A percentile compares a stretch with the other conserved stretches of the same genome.
Evolutionary conservation across 2,113 vertebrate species (phyloP).

Genomic region (Vulpes ferrilata): DNA sequence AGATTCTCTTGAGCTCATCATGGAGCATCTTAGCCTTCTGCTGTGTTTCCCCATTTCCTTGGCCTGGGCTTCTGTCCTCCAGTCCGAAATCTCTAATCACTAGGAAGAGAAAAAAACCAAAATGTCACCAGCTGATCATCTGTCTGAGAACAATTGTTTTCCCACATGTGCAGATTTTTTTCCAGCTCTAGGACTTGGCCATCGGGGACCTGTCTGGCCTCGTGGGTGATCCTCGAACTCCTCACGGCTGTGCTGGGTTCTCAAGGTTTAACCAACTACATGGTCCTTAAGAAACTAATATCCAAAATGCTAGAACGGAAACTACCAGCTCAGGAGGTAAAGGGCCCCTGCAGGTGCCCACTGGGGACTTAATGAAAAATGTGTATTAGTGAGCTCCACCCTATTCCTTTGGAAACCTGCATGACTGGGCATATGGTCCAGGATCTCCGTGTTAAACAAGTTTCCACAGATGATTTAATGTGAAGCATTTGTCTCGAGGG

Average conservation of each 20-base stretch:
- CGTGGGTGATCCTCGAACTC: background rate
- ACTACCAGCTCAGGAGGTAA: background rate
- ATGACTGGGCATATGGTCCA: background rate
- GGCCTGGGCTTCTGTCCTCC: background rate
- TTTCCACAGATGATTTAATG: background rate
- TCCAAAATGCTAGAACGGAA: background rate
- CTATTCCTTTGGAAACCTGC: background rate
- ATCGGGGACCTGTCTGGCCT: background rate
- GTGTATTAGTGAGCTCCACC: background rate
- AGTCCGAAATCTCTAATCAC: background rate
- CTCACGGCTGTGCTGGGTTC: background rate
- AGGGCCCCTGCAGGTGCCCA: background rate
- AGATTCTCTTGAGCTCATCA: background rate
- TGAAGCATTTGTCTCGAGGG: background rate
- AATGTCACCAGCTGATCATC: background rate
- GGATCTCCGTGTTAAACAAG: background rate
- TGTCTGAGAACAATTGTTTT: background rate
- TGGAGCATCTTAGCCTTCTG: background rate
- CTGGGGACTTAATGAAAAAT: background rate
- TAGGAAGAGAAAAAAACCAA: conserved; percentile 6
- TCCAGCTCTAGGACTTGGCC: background rate
- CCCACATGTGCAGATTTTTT: background rate
- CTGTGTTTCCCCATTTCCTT: background rate
- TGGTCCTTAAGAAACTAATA: background rate
- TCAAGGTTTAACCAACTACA: background rate